Percentiles rank a stretch among this genome's conserved stretches.
phyloP scores from a whole-genome alignment of 30 jellyfish, hydroid and myxozoan species.

The Aurelia sp. region DNA sequence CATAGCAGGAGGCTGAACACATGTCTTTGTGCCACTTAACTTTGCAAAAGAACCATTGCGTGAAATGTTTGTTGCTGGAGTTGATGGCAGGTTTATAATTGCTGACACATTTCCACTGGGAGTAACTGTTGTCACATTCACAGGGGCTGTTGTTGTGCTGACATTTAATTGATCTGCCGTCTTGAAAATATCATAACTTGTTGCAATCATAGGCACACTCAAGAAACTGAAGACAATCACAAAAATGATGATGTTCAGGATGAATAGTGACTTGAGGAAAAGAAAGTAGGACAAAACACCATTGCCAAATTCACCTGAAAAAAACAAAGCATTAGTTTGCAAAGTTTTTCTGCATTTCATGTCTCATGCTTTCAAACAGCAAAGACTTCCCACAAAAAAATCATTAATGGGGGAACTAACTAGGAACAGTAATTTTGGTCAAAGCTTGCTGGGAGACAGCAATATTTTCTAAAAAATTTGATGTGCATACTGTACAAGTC shows the following conservation, averaged over 20 bases:
- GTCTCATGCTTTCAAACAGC: no score
- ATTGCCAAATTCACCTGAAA: conserved; percentile 95
- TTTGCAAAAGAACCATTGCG: no score
- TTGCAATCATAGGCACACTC: conserved; percentile 85
- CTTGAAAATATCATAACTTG: conserved; percentile 19
- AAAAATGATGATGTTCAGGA: conserved; percentile 81
- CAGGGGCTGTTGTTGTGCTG: conserved; percentile 19
- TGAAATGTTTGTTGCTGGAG: no score
- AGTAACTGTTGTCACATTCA: conserved; percentile 14
- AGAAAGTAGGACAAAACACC: conserved; percentile 94
- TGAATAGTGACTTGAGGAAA: conserved; percentile 83
- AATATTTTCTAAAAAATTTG: no score
- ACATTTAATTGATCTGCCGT: neutral
- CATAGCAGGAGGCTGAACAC: neutral
- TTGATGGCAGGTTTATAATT: neutral
- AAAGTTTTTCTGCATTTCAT: no score
- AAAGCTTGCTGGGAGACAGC: no score
- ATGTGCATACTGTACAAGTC: no score
- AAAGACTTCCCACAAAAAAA: no score
- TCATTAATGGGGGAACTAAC: no score
- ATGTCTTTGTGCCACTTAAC: neutral
- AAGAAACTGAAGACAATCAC: conserved; percentile 83
- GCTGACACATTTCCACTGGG: conserved; percentile 7
- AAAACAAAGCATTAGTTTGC: neutral
- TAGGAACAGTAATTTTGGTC: no score